phyloP scores from a whole-genome alignment of 2,888 invertebrate species.

The Pycnomerus fuliginosus region DNA sequence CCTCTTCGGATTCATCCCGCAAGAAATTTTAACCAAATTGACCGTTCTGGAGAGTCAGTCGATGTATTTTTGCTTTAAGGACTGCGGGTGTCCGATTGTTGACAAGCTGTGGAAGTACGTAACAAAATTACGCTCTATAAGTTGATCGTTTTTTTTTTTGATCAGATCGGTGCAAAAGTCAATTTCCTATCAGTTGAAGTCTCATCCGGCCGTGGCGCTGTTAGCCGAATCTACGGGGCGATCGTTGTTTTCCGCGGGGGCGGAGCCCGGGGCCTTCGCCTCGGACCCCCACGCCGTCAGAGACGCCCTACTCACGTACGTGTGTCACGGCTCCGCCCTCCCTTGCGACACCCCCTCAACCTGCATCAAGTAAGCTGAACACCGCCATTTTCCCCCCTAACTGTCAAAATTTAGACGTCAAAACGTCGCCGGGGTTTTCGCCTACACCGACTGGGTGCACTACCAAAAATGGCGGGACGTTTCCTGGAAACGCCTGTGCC shows the following conservation, averaged over 20 bases:
- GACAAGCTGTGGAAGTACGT: conserved; percentile 60
- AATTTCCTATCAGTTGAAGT: conserved; percentile 65
- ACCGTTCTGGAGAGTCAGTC: conserved; percentile 75
- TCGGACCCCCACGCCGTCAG: conserved; percentile 71
- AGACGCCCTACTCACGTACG: conserved; percentile 80
- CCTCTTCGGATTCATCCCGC: conserved; percentile 69
- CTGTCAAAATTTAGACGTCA: no score
- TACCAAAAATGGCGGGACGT: conserved; percentile 60
- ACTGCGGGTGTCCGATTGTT: conserved; percentile 77
- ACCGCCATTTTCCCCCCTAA: no score
- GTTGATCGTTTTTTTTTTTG: conserved; percentile 1
- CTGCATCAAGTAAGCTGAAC: conserved; percentile 51
- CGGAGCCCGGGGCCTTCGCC: conserved; percentile 55
- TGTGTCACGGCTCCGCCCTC: conserved; percentile 79
- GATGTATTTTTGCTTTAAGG: conserved; percentile 81
- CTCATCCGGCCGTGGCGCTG: conserved; percentile 73
- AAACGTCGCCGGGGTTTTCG: conserved; percentile 76
- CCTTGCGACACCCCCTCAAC: conserved; percentile 66
- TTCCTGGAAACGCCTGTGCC: conserved; percentile 64
- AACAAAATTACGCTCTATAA: no score
- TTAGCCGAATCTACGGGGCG: conserved; percentile 67
- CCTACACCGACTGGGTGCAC: conserved; percentile 80
- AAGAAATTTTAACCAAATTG: conserved; percentile 65
- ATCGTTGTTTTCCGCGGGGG: conserved; percentile 66
- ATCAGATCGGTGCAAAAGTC: conserved; percentile 60